Evolutionary conservation across 64 coral and sea anemone genomes (phyloP), one percentile per base, ranked within the genome.

Genomic region (Pocillopora damicornis): DNA sequence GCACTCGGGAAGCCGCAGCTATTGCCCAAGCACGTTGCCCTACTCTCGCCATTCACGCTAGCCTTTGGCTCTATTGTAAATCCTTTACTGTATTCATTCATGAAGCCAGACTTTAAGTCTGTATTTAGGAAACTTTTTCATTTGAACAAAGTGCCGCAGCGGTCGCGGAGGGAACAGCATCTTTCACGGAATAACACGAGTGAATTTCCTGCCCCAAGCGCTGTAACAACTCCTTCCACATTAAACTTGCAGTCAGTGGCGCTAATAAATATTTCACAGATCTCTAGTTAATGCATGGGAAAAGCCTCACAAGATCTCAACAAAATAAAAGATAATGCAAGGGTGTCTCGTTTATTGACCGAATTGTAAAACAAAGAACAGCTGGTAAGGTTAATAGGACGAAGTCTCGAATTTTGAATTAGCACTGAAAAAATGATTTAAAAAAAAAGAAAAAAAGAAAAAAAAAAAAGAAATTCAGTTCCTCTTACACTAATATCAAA

Each of bases 1-100:
- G 92, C 88, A 75, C 15, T 79, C 1, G 92, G 81, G 1, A 75
- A 87, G 59, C 81, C 92, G 9, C 80, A 86, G 34, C 36, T 94
- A 17, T 30, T 94, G 35, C 87, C 88, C 5, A 22, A 77, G 14
- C 82, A 72, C 1, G 61, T 94, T 63, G 13, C 16, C 16, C 62
- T 77, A 23, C 15, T 79, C 2, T 88, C 92, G 15, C 88, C 92
- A 4, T 88, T 84, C 11, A 90, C 89, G 22, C 76, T 94, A 60
- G 88, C 92, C 13, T 35, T 94, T 15, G 71, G 81, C n/a, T 94
- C 82, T 7, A 22, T 94, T 16, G 74, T 94, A 68, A 94, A 94
- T 59, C 92, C 92, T 11, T 59, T 94, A 20, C 58, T 94, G 1
- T 94, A 94, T 77, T 90, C 88, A 13, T 73, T 94, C 7, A 86